Conservation (phyloP, 2,888 invertebrate species). For the Marronus borbonicus region DNA sequence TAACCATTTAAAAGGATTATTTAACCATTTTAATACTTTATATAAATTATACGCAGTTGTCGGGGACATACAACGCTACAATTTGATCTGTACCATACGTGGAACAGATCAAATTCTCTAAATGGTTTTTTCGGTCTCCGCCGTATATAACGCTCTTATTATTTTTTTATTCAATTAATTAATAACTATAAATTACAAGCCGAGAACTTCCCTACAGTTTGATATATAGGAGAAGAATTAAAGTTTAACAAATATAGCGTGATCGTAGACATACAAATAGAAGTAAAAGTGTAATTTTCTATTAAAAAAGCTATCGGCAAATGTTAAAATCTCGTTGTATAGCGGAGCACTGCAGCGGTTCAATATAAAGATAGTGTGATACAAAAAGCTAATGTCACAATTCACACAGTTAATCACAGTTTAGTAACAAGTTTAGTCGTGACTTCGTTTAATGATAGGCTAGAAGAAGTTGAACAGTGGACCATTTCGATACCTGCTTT, state of each 20-base stretch:
- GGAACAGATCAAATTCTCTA: neutral
- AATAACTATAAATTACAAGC: slow-evolving; percentile 25
- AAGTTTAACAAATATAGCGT: slow-evolving; percentile 28
- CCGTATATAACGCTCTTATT: too few relatives aligned
- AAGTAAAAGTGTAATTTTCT: slow-evolving; percentile 46
- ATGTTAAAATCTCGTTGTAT: slow-evolving; percentile 24
- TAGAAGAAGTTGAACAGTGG: slow-evolving; percentile 60
- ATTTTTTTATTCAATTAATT: slow-evolving; percentile 22
- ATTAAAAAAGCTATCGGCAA: slow-evolving; percentile 11
- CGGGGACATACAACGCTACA: too few relatives aligned
- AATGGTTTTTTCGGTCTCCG: neutral
- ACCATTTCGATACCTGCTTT: slow-evolving; percentile 58
- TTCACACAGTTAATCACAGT: slow-evolving; percentile 64
- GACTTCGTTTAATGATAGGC: slow-evolving; percentile 65
- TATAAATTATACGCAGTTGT: too few relatives aligned
- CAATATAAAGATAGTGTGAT: slow-evolving; percentile 60
- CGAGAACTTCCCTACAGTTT: slow-evolving; percentile 18
- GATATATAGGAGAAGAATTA: slow-evolving; percentile 16
- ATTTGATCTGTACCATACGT: too few relatives aligned
- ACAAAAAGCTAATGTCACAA: slow-evolving; percentile 64
- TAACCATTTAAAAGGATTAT: too few relatives aligned
- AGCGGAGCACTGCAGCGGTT: slow-evolving; percentile 9
- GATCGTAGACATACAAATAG: slow-evolving; percentile 2
- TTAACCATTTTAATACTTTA: too few relatives aligned
- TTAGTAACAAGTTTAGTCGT: slow-evolving; percentile 64